phyloP scores from a whole-genome alignment of 2,797 vertebrate species.

The Atherinosoma microstoma region DNA sequence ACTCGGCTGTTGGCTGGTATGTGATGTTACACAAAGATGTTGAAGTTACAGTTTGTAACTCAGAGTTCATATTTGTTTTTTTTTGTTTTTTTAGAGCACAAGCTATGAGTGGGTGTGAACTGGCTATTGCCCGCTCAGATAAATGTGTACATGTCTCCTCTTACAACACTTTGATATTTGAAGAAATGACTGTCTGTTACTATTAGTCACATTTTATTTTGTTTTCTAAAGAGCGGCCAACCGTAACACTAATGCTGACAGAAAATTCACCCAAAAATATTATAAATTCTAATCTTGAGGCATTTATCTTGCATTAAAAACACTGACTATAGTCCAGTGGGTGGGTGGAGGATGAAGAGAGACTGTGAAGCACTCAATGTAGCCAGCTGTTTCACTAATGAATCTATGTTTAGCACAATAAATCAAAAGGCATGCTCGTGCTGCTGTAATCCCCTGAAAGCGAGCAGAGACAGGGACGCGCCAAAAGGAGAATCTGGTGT shows the following conservation, averaged over 20 bases:
- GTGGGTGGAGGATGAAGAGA: slow-evolving; percentile 43
- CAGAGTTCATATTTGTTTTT: slow-evolving; percentile 60
- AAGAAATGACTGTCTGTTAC: slow-evolving; percentile 7
- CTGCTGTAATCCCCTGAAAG: slow-evolving; percentile 79
- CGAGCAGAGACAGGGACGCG: slow-evolving; percentile 64
- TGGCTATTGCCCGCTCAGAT: slow-evolving; percentile 16
- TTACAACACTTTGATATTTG: neutral
- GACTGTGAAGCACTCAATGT: slow-evolving; percentile 49
- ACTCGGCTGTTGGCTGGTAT: slow-evolving; percentile 41
- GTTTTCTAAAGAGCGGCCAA: slow-evolving; percentile 10
- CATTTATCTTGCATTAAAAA: slow-evolving; percentile 49
- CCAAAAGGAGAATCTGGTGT: slow-evolving; percentile 81
- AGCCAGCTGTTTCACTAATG: slow-evolving; percentile 80
- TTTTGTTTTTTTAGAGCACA: slow-evolving; percentile 40
- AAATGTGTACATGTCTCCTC: slow-evolving; percentile 7
- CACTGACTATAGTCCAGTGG: slow-evolving; percentile 36
- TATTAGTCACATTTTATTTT: slow-evolving; percentile 20
- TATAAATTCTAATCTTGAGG: slow-evolving; percentile 29
- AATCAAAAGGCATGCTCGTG: slow-evolving; percentile 76
- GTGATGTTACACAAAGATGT: slow-evolving; percentile 46
- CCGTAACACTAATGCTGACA: slow-evolving; percentile 28
- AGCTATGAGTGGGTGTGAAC: neutral
- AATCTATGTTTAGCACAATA: slow-evolving; percentile 82
- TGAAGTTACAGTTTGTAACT: slow-evolving; percentile 43
- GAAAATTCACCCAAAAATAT: slow-evolving; percentile 1